Evolutionary conservation across 2,113 vertebrate genomes (phyloP), one percentile per base, ranked within the genome.

Genomic region (Hypanus sabinus): DNA sequence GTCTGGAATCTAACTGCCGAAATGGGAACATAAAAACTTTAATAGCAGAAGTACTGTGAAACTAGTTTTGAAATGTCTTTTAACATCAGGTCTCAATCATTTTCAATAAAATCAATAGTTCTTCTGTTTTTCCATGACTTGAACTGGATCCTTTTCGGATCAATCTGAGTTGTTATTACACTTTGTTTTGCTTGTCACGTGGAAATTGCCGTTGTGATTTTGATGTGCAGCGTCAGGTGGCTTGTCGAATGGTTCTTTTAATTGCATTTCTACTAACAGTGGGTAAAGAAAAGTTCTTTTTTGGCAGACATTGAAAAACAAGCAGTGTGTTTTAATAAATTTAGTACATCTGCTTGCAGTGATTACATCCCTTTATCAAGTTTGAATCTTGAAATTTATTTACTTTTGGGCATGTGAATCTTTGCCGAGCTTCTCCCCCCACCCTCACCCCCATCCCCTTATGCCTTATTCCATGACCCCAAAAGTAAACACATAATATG

Each of bases 71-170:
- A 57, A 87, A 60, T 87, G 5, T 27, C 57, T 88, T 88, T 11
- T 88, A 62, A 88, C 14, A 12, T 5, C 57, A 88, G 11, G 5
- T 62, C 33, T 12, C 62, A 6, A 73, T 73, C 20, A 73, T 73
- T 73, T 73, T 22, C n/a, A 62, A 18, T 88, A 14, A 38, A 27
- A 9, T 71, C 33, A 38, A 11, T 30, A 68, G n/a, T 92, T 92
- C 22, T 92, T 92, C 22, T 65, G 36, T 88, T 20, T 93, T 93
- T 93, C 22, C 4, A 73, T 73, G 91, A 93, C 73, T 73, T 71
- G 71, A 73, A 38, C 33, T 27, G 85, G 33, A 65, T 12, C 60
- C 14, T 46, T 46, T 1, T 93, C 55, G 68, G 70, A 16, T 73
- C 27, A 18, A 14, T 90, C 14, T 8, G 30, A 18, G 60, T 30